Percentiles rank a stretch among this genome's conserved stretches.
Evolutionary conservation across 2,888 invertebrate species (phyloP).

Genomic region (Oxytorus armatus): DNA sequence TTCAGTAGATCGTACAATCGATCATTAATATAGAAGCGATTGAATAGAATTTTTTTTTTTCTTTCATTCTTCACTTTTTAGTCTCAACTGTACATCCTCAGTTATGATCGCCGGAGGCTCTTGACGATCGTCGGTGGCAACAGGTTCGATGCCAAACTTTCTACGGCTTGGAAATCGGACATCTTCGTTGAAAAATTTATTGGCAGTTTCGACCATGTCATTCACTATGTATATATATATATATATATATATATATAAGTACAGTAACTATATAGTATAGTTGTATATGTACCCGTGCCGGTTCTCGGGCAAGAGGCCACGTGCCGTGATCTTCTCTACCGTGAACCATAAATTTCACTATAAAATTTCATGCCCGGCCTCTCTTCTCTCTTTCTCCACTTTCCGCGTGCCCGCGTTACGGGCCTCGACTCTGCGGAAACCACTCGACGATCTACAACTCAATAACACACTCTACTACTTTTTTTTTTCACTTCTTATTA

Average conservation of each 20-base stretch:
- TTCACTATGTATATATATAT: slow-evolving; percentile 5
- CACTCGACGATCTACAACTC: slow-evolving; percentile 44
- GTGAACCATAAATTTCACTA: slow-evolving; percentile 64
- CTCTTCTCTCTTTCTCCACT: slow-evolving; percentile 24
- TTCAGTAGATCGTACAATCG: too few species aligned
- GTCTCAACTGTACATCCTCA: too few species aligned
- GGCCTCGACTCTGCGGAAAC: slow-evolving; percentile 51
- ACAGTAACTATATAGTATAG: too few species aligned
- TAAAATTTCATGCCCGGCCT: slow-evolving; percentile 53
- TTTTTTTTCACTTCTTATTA: too few species aligned
- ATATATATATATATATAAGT: background rate
- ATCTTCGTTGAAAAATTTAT: slow-evolving; percentile 56
- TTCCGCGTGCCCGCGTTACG: slow-evolving; percentile 52
- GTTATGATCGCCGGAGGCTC: too few species aligned
- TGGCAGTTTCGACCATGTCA: slow-evolving; percentile 48
- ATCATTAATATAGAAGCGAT: too few species aligned
- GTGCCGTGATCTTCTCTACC: slow-evolving; percentile 58
- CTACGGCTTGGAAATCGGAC: slow-evolving; percentile 60
- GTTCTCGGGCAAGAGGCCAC: slow-evolving; percentile 43
- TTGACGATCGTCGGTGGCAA: slow-evolving; percentile 33
- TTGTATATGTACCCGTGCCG: slow-evolving; percentile 55
- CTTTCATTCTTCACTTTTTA: too few species aligned
- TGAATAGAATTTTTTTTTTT: too few species aligned
- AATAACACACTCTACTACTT: slow-evolving; percentile 39
- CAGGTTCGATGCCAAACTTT: slow-evolving; percentile 66